Conservation (phyloP, 2,113 vertebrate genomes). For the Pycnonotus jocosus region DNA sequence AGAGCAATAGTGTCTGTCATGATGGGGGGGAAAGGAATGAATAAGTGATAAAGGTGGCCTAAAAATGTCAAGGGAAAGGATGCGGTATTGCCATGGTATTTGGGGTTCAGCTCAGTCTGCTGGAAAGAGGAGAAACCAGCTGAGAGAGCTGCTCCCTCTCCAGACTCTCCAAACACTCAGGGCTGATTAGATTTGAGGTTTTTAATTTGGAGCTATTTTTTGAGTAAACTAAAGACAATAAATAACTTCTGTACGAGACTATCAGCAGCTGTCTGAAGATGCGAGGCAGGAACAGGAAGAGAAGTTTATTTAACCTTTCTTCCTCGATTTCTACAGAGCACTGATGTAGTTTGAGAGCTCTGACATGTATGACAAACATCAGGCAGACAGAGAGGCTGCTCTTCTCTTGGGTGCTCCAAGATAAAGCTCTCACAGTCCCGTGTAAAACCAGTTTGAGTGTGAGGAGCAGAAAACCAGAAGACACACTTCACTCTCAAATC, state of each 20-base stretch:
- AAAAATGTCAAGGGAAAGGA: slow-evolving; percentile 56
- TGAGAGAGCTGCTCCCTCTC: background rate
- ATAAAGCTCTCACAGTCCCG: background rate
- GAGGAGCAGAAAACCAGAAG: background rate
- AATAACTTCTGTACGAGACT: background rate
- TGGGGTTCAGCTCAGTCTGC: slow-evolving; percentile 48
- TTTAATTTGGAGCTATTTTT: slow-evolving; percentile 44
- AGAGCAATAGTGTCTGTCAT: slow-evolving; percentile 40
- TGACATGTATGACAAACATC: slow-evolving; percentile 1
- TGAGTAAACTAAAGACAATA: slow-evolving; percentile 22
- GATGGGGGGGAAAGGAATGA: slow-evolving; percentile 20
- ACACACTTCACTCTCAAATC: background rate
- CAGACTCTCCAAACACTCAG: slow-evolving; percentile 21
- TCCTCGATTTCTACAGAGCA: background rate
- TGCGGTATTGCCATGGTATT: background rate
- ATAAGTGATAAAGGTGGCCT: slow-evolving; percentile 65
- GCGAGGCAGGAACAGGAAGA: background rate
- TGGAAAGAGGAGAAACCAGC: background rate
- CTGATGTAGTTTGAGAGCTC: background rate
- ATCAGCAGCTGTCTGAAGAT: slow-evolving; percentile 8
- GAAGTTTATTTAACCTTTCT: slow-evolving; percentile 15
- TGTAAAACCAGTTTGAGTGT: background rate
- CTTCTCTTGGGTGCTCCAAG: background rate
- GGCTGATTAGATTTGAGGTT: slow-evolving; percentile 26
- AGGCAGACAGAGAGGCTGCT: background rate